A percentile compares a stretch with the other conserved stretches of the same genome.
Conservation (phyloP, 2,113 vertebrate species). For the Alosa alosa region DNA sequence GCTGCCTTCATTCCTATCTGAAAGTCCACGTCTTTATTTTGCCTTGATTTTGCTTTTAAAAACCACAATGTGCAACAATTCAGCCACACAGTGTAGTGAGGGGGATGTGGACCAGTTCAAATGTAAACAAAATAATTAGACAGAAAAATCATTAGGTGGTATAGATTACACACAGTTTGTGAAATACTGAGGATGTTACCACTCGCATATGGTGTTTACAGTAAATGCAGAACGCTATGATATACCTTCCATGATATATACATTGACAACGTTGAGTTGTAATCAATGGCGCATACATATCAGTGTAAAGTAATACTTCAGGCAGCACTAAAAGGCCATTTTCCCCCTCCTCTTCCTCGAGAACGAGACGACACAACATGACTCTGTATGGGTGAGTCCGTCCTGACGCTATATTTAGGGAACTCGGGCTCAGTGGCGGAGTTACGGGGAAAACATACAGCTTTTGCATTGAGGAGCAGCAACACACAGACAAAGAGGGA, state of each 20-base stretch:
- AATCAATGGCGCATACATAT: constrained; percentile 35
- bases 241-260: constrained; percentile 32
- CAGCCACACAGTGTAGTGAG: not conserved
- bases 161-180: not conserved
- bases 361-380: constrained; percentile 17
- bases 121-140: constrained; percentile 16
- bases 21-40: not conserved
- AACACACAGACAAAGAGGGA: constrained; percentile 5
- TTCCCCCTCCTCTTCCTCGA: not conserved
- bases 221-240: constrained; percentile 14
- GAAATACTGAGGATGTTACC: not conserved
- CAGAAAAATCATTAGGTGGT: constrained; percentile 5
- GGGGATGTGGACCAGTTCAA: not conserved
- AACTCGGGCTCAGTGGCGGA: not conserved
- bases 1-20: not conserved
- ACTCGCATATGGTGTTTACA: not conserved
- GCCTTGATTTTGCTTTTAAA: not conserved
- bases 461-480: not conserved
- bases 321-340: constrained; percentile 30
- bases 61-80: not conserved
- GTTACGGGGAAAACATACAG: constrained; percentile 10
- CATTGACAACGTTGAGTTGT: constrained; percentile 32
- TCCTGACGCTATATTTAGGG: not conserved
- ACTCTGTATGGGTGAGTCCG: not conserved
- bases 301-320: constrained; percentile 35